phyloP scores from a whole-genome alignment of 2,797 vertebrate species.

The Halcyon badia region DNA sequence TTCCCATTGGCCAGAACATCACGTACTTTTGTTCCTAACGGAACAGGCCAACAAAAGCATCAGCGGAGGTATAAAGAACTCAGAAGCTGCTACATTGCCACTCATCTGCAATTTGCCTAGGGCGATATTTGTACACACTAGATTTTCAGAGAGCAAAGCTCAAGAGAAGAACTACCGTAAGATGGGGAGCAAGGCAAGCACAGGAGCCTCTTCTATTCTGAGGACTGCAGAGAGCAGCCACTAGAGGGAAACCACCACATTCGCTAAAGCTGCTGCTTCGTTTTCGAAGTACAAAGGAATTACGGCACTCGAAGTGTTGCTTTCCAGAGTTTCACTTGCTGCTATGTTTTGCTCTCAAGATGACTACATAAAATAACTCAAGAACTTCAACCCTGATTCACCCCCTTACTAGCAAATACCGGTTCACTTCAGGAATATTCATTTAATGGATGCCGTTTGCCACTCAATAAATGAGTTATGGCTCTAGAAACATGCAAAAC shows the following conservation, averaged over 20 bases:
- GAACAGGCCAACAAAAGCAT: background rate
- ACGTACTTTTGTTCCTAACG: background rate
- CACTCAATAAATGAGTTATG: background rate
- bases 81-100: background rate
- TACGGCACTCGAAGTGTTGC: rapidly evolving
- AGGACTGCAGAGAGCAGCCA: background rate
- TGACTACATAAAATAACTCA: background rate
- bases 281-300: rapidly evolving
- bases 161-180: background rate
- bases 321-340: background rate
- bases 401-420: background rate
- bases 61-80: background rate
- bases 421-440: background rate
- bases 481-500: background rate
- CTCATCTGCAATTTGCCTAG: background rate
- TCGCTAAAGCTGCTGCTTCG: background rate
- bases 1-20: background rate
- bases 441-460: background rate
- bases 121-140: background rate
- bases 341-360: background rate
- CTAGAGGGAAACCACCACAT: background rate
- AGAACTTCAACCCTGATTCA: rapidly evolving
- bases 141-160: background rate
- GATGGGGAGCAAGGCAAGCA: background rate
- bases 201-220: background rate